Conservation (phyloP, 2,888 invertebrate genomes). For the Lepidocyrtinus sp. region DNA sequence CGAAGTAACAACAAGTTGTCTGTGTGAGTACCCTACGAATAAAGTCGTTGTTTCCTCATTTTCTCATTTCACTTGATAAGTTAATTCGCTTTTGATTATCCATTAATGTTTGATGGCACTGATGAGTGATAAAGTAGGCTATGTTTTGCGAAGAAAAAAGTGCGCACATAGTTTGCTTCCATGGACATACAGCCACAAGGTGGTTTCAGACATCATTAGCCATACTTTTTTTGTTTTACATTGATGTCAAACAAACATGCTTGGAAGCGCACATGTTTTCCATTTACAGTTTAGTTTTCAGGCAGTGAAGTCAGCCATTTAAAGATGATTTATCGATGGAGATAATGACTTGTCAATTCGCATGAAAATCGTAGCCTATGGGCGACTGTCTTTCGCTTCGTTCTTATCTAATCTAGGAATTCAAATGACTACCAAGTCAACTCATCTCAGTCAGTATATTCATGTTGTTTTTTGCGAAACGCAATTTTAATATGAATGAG, state of each 20-base stretch:
- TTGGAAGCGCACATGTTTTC: slow-evolving; percentile 10
- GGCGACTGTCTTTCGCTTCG: slow-evolving; percentile 46
- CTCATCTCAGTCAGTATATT: not conserved
- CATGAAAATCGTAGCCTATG: slow-evolving; percentile 55
- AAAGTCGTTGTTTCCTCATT: too few species aligned
- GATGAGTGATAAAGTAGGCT: not conserved
- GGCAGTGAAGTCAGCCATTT: slow-evolving; percentile 45
- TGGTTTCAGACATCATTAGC: slow-evolving; percentile 11
- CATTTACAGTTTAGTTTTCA: not conserved
- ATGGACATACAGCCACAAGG: not conserved
- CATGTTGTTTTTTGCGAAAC: slow-evolving; percentile 6
- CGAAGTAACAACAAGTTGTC: too few species aligned
- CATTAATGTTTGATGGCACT: not conserved
- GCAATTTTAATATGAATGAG: slow-evolving; percentile 7
- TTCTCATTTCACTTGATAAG: too few species aligned
- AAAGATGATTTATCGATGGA: slow-evolving; percentile 61
- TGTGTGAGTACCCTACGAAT: too few species aligned
- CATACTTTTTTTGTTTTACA: not conserved
- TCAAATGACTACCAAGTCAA: not conserved
- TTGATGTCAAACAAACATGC: slow-evolving; percentile 9
- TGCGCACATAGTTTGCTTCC: not conserved
- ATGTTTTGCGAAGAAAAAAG: not conserved
- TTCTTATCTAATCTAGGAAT: slow-evolving; percentile 39
- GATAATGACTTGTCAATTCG: slow-evolving; percentile 62
- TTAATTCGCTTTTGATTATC: slow-evolving; percentile 2